Conservation (phyloP, 1,140 invertebrate genomes). For the Bombus affinis region DNA sequence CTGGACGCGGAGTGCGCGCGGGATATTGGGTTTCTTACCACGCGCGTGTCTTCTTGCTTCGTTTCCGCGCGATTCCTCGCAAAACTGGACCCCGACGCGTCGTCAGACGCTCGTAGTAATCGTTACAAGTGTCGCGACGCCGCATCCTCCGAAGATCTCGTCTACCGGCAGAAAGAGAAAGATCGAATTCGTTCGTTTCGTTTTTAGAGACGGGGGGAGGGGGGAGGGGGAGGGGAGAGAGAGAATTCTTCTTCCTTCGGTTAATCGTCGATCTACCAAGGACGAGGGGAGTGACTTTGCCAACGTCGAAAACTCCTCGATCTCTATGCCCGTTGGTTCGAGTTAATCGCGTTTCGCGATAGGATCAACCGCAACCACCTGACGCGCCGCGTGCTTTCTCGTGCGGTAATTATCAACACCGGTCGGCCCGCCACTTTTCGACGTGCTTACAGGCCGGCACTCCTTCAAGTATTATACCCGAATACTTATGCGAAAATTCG, state of each 20-base stretch:
- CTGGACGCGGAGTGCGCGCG: constrained; percentile 16
- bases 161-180: not conserved
- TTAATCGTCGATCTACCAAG: constrained; percentile 4
- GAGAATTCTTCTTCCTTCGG: not conserved
- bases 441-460: not conserved
- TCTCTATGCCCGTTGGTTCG: not conserved
- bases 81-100: not conserved
- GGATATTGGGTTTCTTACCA: constrained; percentile 35
- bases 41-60: constrained; percentile 7
- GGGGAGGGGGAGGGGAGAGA: no score
- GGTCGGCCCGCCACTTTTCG: constrained; percentile 1
- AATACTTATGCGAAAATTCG: not conserved
- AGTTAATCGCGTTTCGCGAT: constrained; percentile 48
- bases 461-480: not conserved
- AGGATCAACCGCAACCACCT: constrained; percentile 45
- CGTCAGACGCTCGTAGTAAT: not conserved
- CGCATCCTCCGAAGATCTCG: not conserved
- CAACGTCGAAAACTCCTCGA: constrained; percentile 20
- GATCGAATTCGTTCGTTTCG: not conserved
- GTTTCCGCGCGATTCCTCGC: constrained; percentile 11
- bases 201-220: not conserved
- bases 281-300: not conserved
- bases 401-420: constrained; percentile 33
- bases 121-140: not conserved
- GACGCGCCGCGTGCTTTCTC: constrained; percentile 29